Evolutionary conservation across 2,797 vertebrate genomes (phyloP).

Genomic region (Danio choprae): DNA sequence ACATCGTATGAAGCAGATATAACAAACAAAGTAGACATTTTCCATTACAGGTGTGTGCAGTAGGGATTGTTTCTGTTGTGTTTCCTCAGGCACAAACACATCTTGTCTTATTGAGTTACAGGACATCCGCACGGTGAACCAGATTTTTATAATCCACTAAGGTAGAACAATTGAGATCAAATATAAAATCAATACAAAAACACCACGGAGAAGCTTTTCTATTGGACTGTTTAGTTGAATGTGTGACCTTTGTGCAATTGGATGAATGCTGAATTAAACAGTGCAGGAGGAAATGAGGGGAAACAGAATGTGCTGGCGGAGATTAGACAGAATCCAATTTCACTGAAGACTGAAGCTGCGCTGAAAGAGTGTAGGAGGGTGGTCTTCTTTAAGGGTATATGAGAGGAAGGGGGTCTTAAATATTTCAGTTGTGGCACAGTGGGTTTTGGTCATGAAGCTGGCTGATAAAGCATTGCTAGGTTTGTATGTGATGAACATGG

Average conservation of each 20-base stretch:
- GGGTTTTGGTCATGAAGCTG: slow-evolving; percentile 34
- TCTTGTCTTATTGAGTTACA: slow-evolving; percentile 43
- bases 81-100: slow-evolving; percentile 24
- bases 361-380: slow-evolving; percentile 52
- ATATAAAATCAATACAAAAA: slow-evolving; percentile 35
- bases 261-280: slow-evolving; percentile 32
- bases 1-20: too few relatives aligned
- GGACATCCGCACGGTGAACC: slow-evolving; percentile 9
- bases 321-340: slow-evolving; percentile 41
- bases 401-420: slow-evolving; percentile 62
- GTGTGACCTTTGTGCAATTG: background rate
- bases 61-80: slow-evolving; percentile 3
- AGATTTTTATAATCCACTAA: slow-evolving; percentile 17
- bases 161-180: slow-evolving; percentile 2
- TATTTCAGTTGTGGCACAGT: slow-evolving; percentile 61
- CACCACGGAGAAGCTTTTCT: background rate
- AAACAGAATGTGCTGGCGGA: slow-evolving; percentile 17
- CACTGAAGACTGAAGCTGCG: slow-evolving; percentile 30
- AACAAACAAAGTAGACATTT: too few relatives aligned
- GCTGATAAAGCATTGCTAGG: slow-evolving; percentile 4
- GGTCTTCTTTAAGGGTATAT: slow-evolving; percentile 56
- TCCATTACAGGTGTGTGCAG: background rate
- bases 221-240: background rate
- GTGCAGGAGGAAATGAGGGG: slow-evolving; percentile 27
- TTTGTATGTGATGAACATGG: background rate